These are phyloP conservation scores for Scylla paramamosain DNA, from an alignment of 1,140 invertebrate genomes.

Conservation along the genomic window DNA sequence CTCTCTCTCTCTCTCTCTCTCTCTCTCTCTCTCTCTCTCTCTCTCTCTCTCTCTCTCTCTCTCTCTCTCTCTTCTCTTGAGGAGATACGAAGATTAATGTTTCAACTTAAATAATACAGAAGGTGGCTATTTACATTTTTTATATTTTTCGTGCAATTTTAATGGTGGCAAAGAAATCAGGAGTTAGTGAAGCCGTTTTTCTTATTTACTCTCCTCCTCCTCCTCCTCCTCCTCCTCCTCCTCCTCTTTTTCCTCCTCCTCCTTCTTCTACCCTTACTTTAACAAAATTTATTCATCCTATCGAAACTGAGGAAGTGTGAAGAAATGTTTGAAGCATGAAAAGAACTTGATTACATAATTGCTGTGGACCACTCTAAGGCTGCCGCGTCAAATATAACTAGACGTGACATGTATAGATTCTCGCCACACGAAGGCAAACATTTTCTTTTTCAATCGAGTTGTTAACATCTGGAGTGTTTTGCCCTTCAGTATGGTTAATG, in stretches of 20 bases:
- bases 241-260: background rate
- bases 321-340: too few species aligned
- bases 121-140: background rate
- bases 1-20: background rate
- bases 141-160: background rate
- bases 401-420: too few species aligned
- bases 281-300: too few species aligned
- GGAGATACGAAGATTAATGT: background rate
- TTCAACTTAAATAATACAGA: background rate
- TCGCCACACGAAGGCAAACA: too few species aligned
- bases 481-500: too few species aligned
- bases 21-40: background rate
- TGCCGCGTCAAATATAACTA: too few species aligned
- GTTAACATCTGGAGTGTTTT: too few species aligned
- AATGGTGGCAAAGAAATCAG: background rate
- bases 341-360: too few species aligned
- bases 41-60: conserved; percentile 3
- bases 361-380: too few species aligned
- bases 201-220: background rate
- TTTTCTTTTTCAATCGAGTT: too few species aligned
- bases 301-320: too few species aligned
- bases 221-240: background rate
- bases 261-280: background rate
- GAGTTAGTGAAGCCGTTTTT: background rate
- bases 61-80: background rate